These are phyloP conservation scores for Labeo catla DNA, from an alignment of 2,113 vertebrate genomes.

Conservation along the genomic window DNA sequence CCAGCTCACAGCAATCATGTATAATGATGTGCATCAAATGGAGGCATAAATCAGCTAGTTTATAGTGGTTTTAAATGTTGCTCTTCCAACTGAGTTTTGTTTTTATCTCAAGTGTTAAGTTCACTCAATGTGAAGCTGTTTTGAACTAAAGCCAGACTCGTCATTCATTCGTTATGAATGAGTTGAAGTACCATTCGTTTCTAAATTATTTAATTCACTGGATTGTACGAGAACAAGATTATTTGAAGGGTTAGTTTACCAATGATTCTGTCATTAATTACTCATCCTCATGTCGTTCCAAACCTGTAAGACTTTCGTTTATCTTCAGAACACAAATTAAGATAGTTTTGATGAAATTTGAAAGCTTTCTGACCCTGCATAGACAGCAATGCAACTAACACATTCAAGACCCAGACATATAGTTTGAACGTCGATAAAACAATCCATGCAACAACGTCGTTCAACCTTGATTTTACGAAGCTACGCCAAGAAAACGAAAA, in stretches of 20 bases:
- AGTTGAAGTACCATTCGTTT: constrained; percentile 4
- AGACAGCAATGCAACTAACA: too few species aligned
- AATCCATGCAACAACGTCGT: too few species aligned
- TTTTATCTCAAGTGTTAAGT: neutral
- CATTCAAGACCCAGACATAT: too few species aligned
- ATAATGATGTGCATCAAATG: neutral
- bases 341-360: too few species aligned
- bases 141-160: neutral
- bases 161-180: constrained; percentile 3
- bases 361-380: too few species aligned
- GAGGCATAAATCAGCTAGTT: neutral
- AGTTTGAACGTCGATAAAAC: too few species aligned
- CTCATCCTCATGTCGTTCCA: too few species aligned
- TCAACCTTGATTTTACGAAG: too few species aligned
- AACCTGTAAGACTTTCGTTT: too few species aligned
- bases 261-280: too few species aligned
- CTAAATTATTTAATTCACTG: neutral
- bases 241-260: neutral
- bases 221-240: neutral
- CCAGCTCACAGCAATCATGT: neutral
- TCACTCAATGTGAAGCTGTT: constrained; percentile 1
- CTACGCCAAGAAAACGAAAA: too few species aligned
- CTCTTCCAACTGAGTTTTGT: neutral
- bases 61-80: neutral
- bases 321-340: too few species aligned